Evolutionary conservation across 1,140 invertebrate genomes (phyloP).

Genomic region (Lithobius niger): DNA sequence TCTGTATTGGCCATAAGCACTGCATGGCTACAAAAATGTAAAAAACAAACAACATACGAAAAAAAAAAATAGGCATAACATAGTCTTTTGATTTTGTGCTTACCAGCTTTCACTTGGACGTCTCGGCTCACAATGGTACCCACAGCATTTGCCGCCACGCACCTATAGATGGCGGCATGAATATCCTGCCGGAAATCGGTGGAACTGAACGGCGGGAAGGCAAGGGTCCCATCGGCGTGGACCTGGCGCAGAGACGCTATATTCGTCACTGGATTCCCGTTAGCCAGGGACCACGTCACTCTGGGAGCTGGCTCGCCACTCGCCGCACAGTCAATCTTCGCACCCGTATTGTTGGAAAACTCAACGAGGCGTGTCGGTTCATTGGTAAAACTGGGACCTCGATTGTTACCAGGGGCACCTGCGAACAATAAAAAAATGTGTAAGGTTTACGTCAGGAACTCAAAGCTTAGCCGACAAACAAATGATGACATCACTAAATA

Average conservation of each 20-base stretch:
- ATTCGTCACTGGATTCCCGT: conserved; percentile 15
- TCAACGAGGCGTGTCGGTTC: conserved; percentile 17
- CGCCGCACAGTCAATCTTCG: conserved; percentile 14
- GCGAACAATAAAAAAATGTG: too few relatives aligned
- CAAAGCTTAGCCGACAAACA: too few relatives aligned
- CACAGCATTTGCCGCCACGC: conserved; percentile 29
- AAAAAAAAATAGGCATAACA: too few relatives aligned
- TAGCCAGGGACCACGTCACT: conserved; percentile 18
- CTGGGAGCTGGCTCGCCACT: conserved; percentile 17
- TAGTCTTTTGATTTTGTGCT: too few relatives aligned
- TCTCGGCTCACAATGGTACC: conserved; percentile 31
- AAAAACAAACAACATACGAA: too few relatives aligned
- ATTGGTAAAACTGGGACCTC: conserved; percentile 1
- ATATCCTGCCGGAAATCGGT: conserved; percentile 21
- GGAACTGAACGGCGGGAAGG: conserved; percentile 25
- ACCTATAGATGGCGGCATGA: conserved; percentile 28
- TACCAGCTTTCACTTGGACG: conserved; percentile 32
- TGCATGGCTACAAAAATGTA: too few relatives aligned
- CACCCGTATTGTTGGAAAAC: conserved; percentile 20
- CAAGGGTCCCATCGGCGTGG: conserved; percentile 4
- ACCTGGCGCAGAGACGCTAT: conserved; percentile 18
- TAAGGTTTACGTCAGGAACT: too few relatives aligned
- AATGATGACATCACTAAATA: too few relatives aligned
- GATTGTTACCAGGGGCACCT: neutral
- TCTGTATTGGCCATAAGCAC: too few relatives aligned